Conservation (phyloP, 2,888 invertebrate species). For the Gari tellinella region DNA sequence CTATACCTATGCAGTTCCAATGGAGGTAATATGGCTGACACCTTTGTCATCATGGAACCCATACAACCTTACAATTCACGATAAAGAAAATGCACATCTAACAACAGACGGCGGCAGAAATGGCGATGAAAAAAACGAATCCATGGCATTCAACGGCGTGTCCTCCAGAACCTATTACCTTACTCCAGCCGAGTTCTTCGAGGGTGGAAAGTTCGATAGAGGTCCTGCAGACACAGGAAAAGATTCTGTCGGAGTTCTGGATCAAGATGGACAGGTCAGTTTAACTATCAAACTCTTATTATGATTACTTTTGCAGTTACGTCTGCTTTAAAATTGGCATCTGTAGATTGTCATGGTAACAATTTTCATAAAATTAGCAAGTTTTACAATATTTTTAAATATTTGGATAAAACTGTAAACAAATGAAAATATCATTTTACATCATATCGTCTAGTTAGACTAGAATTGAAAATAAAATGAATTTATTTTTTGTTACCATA, state of each 20-base stretch:
- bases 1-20: conserved; percentile 76
- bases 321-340: too few relatives aligned
- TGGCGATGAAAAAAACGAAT: conserved; percentile 41
- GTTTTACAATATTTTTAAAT: too few relatives aligned
- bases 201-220: conserved; percentile 54
- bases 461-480: too few relatives aligned
- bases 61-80: conserved; percentile 49
- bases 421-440: too few relatives aligned
- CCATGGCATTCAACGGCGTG: conserved; percentile 64
- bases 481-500: too few relatives aligned
- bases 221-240: conserved; percentile 64
- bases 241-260: conserved; percentile 60
- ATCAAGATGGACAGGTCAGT: conserved; percentile 48
- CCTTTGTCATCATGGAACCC: conserved; percentile 79
- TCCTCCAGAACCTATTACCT: conserved; percentile 50
- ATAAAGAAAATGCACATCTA: background rate
- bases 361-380: too few relatives aligned
- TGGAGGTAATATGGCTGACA: conserved; percentile 78
- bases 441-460: too few relatives aligned
- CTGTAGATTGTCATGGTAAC: too few relatives aligned
- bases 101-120: conserved; percentile 40
- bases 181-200: conserved; percentile 67
- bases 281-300: too few relatives aligned
- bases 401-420: too few relatives aligned
- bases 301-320: too few relatives aligned